These are phyloP conservation scores for Mus caroli DNA, from an alignment of 2,797 vertebrate species.

Conservation along the genomic window DNA sequence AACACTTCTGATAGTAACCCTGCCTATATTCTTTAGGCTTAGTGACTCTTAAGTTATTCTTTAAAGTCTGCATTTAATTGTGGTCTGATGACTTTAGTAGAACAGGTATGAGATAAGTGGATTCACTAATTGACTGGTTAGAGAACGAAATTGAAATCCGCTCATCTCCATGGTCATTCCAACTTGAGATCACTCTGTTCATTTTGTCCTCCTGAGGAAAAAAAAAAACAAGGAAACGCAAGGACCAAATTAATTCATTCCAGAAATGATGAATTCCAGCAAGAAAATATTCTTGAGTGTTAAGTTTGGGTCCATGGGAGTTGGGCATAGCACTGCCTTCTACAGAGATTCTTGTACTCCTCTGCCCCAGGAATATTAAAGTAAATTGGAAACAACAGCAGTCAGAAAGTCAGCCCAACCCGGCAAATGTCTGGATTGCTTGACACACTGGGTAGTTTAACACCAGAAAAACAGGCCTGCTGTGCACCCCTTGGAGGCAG, in stretches of 20 bases:
- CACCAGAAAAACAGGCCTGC: conserved; percentile 38
- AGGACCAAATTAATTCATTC: background rate
- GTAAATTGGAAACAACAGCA: background rate
- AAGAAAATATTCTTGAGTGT: background rate
- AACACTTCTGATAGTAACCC: conserved; percentile 48
- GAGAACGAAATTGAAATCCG: conserved; percentile 57
- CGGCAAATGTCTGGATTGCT: background rate
- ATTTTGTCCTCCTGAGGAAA: conserved; percentile 18
- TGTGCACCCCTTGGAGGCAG: background rate
- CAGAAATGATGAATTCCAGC: background rate
- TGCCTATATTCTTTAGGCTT: background rate
- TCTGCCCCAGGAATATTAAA: conserved; percentile 20
- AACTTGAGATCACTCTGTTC: conserved; percentile 48
- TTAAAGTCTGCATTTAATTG: conserved; percentile 49
- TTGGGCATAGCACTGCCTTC: conserved; percentile 14
- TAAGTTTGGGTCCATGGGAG: background rate
- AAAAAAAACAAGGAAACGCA: conserved; percentile 53
- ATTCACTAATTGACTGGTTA: conserved; percentile 46
- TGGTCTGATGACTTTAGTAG: conserved; percentile 19
- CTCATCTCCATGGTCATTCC: background rate
- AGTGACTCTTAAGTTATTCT: conserved; percentile 12
- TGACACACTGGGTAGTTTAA: background rate
- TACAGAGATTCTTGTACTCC: conserved; percentile 11
- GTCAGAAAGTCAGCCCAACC: background rate
- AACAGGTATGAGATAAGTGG: conserved; percentile 38